A percentile compares a stretch with the other conserved stretches of the same genome.
Conservation (phyloP, 92 coral and sea anemone species). For the Anthopleura xanthogrammica region DNA sequence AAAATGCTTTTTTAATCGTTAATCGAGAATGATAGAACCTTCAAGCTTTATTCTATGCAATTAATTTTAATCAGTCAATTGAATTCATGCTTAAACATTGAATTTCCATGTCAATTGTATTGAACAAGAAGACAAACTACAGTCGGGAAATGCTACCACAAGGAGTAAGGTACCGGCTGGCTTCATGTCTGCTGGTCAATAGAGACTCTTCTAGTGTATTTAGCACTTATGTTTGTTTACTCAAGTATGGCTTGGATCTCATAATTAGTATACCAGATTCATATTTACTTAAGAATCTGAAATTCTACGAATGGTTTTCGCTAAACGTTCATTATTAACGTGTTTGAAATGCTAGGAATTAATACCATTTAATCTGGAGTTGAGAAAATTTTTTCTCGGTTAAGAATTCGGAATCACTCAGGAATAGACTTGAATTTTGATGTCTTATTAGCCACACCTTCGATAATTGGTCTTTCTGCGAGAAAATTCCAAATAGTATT, state of each 20-base stretch:
- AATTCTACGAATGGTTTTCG: neutral
- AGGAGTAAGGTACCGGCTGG: neutral
- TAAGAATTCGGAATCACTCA: neutral
- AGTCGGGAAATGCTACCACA: neutral
- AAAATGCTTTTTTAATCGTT: conserved; percentile 1
- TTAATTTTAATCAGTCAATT: neutral
- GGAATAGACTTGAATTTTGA: neutral
- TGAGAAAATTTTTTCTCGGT: neutral
- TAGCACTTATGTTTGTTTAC: neutral
- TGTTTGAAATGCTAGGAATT: neutral
- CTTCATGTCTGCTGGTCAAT: neutral
- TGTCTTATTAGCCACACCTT: neutral
- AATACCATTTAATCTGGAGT: neutral
- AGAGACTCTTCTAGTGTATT: neutral
- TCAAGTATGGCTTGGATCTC: neutral
- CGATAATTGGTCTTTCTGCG: neutral
- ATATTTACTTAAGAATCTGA: neutral
- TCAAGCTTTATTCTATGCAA: neutral
- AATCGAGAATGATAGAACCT: neutral
- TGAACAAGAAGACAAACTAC: neutral
- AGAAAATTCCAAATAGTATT: neutral
- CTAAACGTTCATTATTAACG: neutral
- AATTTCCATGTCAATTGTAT: neutral
- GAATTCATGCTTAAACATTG: neutral
- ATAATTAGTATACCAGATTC: neutral